Evolutionary conservation across 2,888 invertebrate genomes (phyloP), one percentile per base, ranked within the genome.

Genomic region (Scaptodrosophila latifasciaeformis): DNA sequence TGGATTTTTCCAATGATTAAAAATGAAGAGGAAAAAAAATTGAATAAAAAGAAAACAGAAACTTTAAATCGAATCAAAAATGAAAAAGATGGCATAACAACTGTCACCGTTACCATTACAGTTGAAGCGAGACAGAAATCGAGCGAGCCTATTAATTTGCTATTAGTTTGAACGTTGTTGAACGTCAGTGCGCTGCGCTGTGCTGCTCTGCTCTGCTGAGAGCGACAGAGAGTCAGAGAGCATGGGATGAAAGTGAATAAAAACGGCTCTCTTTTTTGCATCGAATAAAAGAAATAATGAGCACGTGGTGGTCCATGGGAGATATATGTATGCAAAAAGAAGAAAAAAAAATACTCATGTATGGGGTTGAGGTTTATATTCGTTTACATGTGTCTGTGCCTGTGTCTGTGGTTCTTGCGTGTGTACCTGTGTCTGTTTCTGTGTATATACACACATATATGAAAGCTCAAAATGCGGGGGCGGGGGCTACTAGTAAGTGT

Each of bases 291-390:
- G 5, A 46, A 62, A 49, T 66, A 79, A 67, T 68, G 61, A 79
- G 79, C 80, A 76, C 77, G 80, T 72, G 81, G n/a, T n/a, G n/a
- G 77, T 66, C 58, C 61, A 63, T 54, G 61, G 58, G 57, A 74
- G 63, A 43, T n/a, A n/a, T n/a, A n/a, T 67, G 52, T 61, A 68
- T 68, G 54, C 63, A 63, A 63, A 63, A 63, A 47, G 21, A 35
- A 12, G n/a, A 35, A 42, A 12, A 12, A 13, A 34, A 34, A 31
- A 31, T 21, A 35, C 31, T 18, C 18, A 29, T 21, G 18, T 39
- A 34, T 49, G 29, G 29, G 31, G 30, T 35, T 31, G 13, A 19
- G 35, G 15, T 46, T 30, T 29, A 43, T 27, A 37, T 51, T 40
- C 42, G 48, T 59, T 40, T 9, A 2, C 9, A 13, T 54, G 39